Evolutionary conservation across 1,140 invertebrate genomes (phyloP), one percentile per base, ranked within the genome.

Genomic region (Anadara kagoshimensis): DNA sequence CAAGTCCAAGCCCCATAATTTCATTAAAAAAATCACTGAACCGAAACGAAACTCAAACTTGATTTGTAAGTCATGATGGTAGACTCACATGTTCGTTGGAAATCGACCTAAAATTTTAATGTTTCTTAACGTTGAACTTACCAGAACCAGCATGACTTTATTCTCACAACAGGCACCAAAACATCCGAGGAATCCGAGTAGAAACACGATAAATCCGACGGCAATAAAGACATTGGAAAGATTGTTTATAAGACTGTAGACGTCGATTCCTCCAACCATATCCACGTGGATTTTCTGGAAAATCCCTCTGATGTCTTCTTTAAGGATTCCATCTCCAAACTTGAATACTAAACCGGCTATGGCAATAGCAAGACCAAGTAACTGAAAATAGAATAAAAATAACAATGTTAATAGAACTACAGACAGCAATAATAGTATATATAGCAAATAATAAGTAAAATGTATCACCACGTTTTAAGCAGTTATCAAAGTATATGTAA

Each of bases 111-210:
- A n/a, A n/a, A n/a, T n/a, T n/a, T n/a, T n/a, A n/a, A n/a, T n/a
- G n/a, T n/a, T n/a, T n/a, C n/a, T n/a, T n/a, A n/a, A n/a, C n/a
- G n/a, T n/a, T n/a, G n/a, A n/a, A 73, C 73, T 64, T 69, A 75
- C 73, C 0, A 75, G 18, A 16, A 69, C 61, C 26, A 75, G 56
- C 22, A 75, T 49, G 4, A 63, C 66, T 58, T 59, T 22, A 58
- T 66, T 68, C 26, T 62, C 22, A 53, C 73, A 75, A 24, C 73
- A 75, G 1, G 73, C 73, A 16, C 73, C 73, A 51, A 59, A 65
- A 65, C 73, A 75, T 64, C 73, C 73, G 11, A 75, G 54, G 51
- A 54, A 53, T n/a, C 73, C 73, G 2, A 75, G 53, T 43, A 69
- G 20, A 26, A 75, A 67, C 24, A 75, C 65, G 44, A 75, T 62